Conservation (phyloP, 2,797 vertebrate genomes). For the Platalea minor region DNA sequence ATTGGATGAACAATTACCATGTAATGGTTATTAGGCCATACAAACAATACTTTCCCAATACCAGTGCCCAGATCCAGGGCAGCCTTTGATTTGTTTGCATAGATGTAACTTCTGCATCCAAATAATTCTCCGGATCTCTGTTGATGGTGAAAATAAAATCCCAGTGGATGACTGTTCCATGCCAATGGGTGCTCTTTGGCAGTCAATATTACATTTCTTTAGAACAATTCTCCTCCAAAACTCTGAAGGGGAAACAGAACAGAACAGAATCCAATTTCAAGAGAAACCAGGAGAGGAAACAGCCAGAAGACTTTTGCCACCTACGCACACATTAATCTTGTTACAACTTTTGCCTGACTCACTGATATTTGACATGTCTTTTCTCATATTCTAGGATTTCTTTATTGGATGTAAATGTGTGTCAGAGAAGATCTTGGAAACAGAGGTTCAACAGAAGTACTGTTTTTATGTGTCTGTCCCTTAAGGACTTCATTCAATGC, state of each 20-base stretch:
- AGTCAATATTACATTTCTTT: not conserved
- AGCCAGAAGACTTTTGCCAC: not conserved
- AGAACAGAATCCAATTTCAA: not conserved
- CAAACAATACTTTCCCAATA: not conserved
- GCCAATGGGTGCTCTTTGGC: not conserved
- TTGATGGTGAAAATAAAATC: not conserved
- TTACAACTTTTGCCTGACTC: not conserved
- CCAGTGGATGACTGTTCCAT: not conserved
- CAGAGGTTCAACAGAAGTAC: not conserved
- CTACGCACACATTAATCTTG: not conserved
- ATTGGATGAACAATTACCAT: not conserved
- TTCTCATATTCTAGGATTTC: not conserved
- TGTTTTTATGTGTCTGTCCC: not conserved
- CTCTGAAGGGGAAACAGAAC: not conserved
- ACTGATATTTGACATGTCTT: not conserved
- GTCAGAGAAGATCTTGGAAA: not conserved
- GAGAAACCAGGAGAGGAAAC: not conserved
- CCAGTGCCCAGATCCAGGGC: not conserved
- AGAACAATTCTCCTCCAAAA: not conserved
- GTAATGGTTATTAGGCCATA: not conserved
- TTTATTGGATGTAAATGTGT: not conserved
- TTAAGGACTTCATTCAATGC: not conserved
- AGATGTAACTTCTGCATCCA: not conserved
- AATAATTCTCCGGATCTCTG: not conserved
- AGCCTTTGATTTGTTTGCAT: not conserved